phyloP scores from a whole-genome alignment of 2,797 vertebrate species.

The Salarias fasciatus region DNA sequence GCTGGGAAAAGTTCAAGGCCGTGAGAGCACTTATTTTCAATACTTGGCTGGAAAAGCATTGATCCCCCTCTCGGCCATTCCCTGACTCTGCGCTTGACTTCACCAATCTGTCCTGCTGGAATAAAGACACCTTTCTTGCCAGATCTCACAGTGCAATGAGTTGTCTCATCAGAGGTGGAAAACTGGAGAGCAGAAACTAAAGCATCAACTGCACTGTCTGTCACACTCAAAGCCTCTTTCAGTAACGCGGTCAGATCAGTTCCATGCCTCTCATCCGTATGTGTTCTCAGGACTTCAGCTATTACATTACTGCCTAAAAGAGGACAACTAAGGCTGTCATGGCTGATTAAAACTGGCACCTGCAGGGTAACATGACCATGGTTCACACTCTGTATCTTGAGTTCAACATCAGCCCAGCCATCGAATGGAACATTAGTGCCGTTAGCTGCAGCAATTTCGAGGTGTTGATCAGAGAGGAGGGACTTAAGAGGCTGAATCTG shows the following conservation, averaged over 20 bases:
- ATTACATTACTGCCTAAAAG: conserved; percentile 15
- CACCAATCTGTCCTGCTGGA: conserved; percentile 11
- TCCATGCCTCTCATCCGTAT: not conserved
- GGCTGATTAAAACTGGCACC: too few species aligned
- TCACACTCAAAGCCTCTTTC: conserved; percentile 14
- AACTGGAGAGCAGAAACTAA: conserved; percentile 17
- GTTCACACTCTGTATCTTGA: too few species aligned
- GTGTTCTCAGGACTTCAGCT: conserved; percentile 19
- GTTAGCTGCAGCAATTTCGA: too few species aligned
- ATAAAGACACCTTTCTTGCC: conserved; percentile 17
- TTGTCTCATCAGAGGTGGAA: not conserved
- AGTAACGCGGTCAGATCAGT: conserved; percentile 14
- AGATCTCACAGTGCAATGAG: conserved; percentile 9
- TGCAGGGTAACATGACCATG: too few species aligned
- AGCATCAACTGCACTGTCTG: conserved; percentile 9
- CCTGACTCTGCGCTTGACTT: conserved; percentile 25
- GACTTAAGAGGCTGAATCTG: too few species aligned
- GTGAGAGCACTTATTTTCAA: conserved; percentile 11
- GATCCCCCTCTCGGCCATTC: conserved; percentile 12
- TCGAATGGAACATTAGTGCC: too few species aligned
- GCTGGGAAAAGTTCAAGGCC: conserved; percentile 16
- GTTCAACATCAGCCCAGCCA: too few species aligned
- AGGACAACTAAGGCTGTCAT: too few species aligned
- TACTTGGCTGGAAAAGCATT: conserved; percentile 14
- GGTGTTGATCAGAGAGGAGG: too few species aligned